Base-by-base conservation (phyloP, 2,888 invertebrate species). In the Eucriotettix oculatus region DNA sequence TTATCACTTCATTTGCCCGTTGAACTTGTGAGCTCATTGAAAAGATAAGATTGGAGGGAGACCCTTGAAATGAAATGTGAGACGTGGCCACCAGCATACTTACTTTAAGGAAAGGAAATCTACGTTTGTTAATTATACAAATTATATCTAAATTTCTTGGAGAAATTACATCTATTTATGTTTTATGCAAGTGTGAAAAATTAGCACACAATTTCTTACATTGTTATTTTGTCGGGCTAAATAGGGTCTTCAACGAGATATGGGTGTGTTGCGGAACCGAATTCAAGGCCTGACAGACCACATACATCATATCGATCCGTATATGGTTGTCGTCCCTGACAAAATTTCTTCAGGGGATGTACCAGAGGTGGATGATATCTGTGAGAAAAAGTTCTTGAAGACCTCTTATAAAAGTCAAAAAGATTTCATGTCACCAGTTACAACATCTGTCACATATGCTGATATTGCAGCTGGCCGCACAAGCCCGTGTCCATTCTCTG, bases 281-380 rank as follows among this genome's bases (percentile, higher is more conserved):
- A 84, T 85, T 78, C 81, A 82, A 79, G 79, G 79, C 74, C 80
- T 87, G 77, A 80, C 81, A 73, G 79, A 80, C 75, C 78, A 81
- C 74, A 84, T 86, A 76, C 83, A 82, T 77, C 80, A 79, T 73
- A 76, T 85, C 80, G 90, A 90, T 79, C 87, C 89, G 69, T 81
- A 84, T 79, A 79, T 76, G 76, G 60, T 65, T 44, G 54, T 64
- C 57, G 58, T 59, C 16, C 56, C 61, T 43, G 62, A 60, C 54
- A 60, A 61, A 54, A 14, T 58, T 16, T 29, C 29, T 29, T 29
- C 29, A 29, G 58, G 58, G 12, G 59, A 54, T 42, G 54, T 44
- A 54, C 43, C 43, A 48, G 43, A 56, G 9, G 57, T 54, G 40
- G 60, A 58, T 52, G 60, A 57, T 52, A 56, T 56, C 52, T 56